Percentiles rank a stretch among this genome's conserved stretches.
Conservation (phyloP, 2,888 invertebrate species). For the Itoplectis maculator region DNA sequence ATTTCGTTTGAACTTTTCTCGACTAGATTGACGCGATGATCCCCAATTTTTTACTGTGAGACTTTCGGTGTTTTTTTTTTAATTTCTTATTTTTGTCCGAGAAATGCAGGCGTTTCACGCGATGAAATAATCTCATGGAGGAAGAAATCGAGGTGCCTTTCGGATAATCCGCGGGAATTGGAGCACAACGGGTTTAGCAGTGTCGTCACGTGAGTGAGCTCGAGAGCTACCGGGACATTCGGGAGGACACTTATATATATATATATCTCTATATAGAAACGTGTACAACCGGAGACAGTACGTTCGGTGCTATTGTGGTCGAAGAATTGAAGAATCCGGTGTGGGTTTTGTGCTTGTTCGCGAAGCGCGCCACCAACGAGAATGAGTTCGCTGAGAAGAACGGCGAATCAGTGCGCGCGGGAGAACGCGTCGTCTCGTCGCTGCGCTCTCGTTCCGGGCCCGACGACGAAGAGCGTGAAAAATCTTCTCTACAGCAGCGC, state of each 20-base stretch:
- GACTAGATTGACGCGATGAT: slow-evolving; percentile 8
- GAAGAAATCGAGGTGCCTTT: slow-evolving; percentile 41
- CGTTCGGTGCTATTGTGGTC: slow-evolving; percentile 5
- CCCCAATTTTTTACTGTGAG: background rate
- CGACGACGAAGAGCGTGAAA: slow-evolving; percentile 77
- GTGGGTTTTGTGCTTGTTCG: slow-evolving; percentile 15
- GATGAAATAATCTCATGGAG: slow-evolving; percentile 29
- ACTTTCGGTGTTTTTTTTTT: background rate
- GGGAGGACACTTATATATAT: slow-evolving; percentile 2
- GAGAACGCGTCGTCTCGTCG: slow-evolving; percentile 72
- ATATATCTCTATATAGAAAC: background rate
- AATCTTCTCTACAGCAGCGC: slow-evolving; percentile 72
- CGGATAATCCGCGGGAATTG: slow-evolving; percentile 13
- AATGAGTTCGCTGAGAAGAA: slow-evolving; percentile 78
- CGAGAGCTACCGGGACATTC: background rate
- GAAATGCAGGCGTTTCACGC: background rate
- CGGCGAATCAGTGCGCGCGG: slow-evolving; percentile 75
- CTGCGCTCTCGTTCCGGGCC: slow-evolving; percentile 70
- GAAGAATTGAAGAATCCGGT: slow-evolving; percentile 1
- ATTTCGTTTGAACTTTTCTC: slow-evolving; percentile 10
- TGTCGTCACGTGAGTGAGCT: background rate
- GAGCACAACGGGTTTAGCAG: background rate
- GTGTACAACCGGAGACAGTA: background rate
- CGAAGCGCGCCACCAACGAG: slow-evolving; percentile 22
- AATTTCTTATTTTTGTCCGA: background rate